phyloP scores from a whole-genome alignment of 2,888 invertebrate genomes.

The Lathronympha strigana region DNA sequence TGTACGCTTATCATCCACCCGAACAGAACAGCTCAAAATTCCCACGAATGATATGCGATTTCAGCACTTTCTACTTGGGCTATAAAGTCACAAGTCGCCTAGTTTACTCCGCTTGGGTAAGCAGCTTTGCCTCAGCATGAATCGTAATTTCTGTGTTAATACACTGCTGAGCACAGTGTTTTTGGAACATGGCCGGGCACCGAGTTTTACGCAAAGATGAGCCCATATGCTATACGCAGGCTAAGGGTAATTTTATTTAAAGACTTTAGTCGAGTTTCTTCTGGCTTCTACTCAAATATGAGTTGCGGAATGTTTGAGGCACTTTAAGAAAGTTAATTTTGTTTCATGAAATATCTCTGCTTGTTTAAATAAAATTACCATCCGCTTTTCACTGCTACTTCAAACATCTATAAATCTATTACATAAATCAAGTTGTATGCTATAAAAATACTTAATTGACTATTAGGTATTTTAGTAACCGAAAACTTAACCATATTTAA shows the following conservation, averaged over 20 bases:
- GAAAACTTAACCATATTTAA: conserved; percentile 33
- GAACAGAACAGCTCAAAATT: conserved; percentile 5
- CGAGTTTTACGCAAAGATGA: conserved; percentile 31
- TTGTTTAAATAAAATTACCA: conserved; percentile 45
- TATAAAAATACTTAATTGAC: conserved; percentile 25
- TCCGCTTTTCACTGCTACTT: neutral
- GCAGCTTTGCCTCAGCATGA: conserved; percentile 34
- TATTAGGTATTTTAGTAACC: conserved; percentile 25
- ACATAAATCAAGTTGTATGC: conserved; percentile 7
- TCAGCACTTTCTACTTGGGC: neutral
- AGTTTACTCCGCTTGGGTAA: conserved; percentile 5
- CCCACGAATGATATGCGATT: conserved; percentile 6
- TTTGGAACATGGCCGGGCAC: conserved; percentile 29
- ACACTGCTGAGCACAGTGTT: conserved; percentile 41
- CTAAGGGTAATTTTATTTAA: conserved; percentile 51
- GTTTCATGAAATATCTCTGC: conserved; percentile 51
- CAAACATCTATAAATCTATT: conserved; percentile 6
- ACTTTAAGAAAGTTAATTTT: conserved; percentile 50
- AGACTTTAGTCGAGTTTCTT: conserved; percentile 53
- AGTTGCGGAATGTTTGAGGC: conserved; percentile 49
- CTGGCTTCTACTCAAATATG: conserved; percentile 51
- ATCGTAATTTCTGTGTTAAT: conserved; percentile 42
- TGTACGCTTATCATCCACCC: conserved; percentile 23
- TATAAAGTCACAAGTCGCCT: conserved; percentile 16
- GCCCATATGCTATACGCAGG: conserved; percentile 42